Percentiles rank a stretch among this genome's conserved stretches.
Conservation (phyloP, 2,113 vertebrate genomes). For the Lycocorax pyrrhopterus region DNA sequence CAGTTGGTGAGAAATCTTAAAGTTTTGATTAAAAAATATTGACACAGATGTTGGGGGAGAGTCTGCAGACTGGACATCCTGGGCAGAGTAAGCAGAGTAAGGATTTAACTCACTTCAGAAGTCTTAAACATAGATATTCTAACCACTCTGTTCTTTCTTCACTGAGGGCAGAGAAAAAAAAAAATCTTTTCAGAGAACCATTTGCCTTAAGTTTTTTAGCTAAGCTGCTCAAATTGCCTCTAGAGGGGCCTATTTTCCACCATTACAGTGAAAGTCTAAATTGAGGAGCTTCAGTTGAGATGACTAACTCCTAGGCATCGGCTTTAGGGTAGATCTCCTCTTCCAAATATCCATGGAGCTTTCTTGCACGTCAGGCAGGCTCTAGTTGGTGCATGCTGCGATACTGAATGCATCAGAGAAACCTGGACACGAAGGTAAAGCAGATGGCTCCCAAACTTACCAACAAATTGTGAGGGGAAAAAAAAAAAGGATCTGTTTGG, state of each 20-base stretch:
- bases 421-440: not conserved
- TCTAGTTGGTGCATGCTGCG: not conserved
- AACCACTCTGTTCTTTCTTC: not conserved
- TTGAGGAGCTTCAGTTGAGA: not conserved
- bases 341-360: not conserved
- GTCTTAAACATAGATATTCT: not conserved
- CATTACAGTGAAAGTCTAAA: not conserved
- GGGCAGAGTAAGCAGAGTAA: not conserved
- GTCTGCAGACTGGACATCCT: not conserved
- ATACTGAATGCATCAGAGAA: not conserved
- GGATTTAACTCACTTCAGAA: not conserved
- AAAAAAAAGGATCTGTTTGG: not conserved
- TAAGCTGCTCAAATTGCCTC: not conserved
- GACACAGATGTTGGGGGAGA: not conserved
- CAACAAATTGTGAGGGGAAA: not conserved
- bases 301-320: not conserved
- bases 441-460: not conserved
- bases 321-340: not conserved
- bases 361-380: not conserved
- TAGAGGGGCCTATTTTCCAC: slow-evolving; percentile 45
- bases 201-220: not conserved
- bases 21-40: slow-evolving; percentile 6
- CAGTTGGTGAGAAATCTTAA: not conserved
- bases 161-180: not conserved
- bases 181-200: not conserved